These are phyloP conservation scores for Limnothrissa miodon DNA, from an alignment of 2,113 vertebrate species.

Conservation along the genomic window DNA sequence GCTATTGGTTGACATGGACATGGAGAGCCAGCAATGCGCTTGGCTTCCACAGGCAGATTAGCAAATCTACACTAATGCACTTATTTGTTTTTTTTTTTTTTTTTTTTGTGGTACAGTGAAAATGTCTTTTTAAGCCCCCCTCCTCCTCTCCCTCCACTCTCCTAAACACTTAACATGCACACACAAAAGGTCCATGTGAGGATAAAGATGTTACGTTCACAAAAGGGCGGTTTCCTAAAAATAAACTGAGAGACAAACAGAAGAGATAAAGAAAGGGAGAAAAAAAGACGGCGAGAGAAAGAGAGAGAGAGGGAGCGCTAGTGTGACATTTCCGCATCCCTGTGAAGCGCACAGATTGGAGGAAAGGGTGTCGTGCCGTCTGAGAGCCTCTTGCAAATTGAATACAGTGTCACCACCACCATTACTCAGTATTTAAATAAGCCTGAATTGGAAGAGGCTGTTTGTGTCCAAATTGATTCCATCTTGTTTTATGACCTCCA, in stretches of 20 bases:
- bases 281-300: no score
- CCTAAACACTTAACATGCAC: not conserved
- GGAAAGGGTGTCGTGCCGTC: slow-evolving; percentile 30
- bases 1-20: no score
- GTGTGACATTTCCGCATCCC: not conserved
- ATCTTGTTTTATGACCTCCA: slow-evolving; percentile 69
- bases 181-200: not conserved
- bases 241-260: not conserved
- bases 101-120: not conserved
- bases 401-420: slow-evolving; percentile 63
- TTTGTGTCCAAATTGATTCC: slow-evolving; percentile 66
- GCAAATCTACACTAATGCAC: slow-evolving; percentile 22
- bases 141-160: not conserved
- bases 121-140: not conserved
- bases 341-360: not conserved
- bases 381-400: slow-evolving; percentile 68
- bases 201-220: not conserved
- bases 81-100: not conserved
- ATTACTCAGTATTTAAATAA: slow-evolving; percentile 66
- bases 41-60: not conserved
- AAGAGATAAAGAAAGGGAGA: not conserved
- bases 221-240: slow-evolving; percentile 3
- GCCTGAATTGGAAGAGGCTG: slow-evolving; percentile 63
- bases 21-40: not conserved
- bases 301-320: not conserved